Evolutionary conservation across 2,797 vertebrate species (phyloP).

Genomic region (Schizopygopsis pylzovi): DNA sequence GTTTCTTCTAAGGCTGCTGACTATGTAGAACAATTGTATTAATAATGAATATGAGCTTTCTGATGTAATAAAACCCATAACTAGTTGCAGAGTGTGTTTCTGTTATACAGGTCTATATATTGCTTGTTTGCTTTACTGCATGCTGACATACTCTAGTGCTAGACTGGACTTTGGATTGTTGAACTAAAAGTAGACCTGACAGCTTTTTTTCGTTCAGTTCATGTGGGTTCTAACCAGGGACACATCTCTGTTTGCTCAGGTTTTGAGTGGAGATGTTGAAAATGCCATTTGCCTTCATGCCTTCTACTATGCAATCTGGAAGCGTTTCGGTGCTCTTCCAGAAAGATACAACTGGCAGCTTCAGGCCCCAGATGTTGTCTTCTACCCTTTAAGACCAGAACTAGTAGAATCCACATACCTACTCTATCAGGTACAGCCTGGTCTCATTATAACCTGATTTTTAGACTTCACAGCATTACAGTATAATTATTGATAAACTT

Average conservation of each 20-base stretch:
- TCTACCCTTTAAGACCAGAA: slow-evolving; percentile 95
- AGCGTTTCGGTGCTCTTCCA: slow-evolving; percentile 94
- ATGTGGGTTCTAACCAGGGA: not conserved
- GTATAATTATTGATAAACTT: not conserved
- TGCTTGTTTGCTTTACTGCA: not conserved
- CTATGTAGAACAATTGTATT: no score
- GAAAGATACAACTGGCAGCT: slow-evolving; percentile 99
- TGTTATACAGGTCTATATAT: not conserved
- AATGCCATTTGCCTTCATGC: slow-evolving; percentile 98
- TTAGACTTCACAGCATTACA: not conserved
- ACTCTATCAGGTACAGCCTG: slow-evolving; percentile 89
- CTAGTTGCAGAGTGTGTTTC: no score
- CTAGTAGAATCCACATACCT: slow-evolving; percentile 97
- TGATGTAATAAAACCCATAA: no score
- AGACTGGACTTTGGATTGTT: not conserved
- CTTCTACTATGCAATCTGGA: slow-evolving; percentile 99
- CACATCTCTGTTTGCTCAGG: slow-evolving; percentile 72
- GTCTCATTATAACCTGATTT: not conserved
- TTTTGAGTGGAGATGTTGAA: slow-evolving; percentile 96
- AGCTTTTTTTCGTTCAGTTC: not conserved
- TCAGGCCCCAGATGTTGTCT: slow-evolving; percentile 93
- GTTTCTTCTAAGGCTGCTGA: no score
- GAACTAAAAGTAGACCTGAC: not conserved
- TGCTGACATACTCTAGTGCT: not conserved
- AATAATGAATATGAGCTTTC: no score